Base-by-base conservation (phyloP, 2,888 invertebrate species). In the Gerris lacustris region DNA sequence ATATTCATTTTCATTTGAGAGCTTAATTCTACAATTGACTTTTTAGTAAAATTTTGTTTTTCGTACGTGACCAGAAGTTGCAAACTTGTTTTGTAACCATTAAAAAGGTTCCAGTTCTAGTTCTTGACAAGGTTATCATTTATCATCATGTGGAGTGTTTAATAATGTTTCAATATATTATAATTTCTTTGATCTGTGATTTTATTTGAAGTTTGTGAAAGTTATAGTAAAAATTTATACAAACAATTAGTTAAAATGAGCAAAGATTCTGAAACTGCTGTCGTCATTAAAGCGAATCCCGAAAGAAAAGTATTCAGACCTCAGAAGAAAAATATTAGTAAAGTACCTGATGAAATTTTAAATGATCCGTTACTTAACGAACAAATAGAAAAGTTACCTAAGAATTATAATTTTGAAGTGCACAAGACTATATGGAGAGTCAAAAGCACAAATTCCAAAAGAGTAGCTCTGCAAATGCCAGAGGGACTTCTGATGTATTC, bases 341-440 rank as follows among this genome's bases (percentile, higher is more conserved):
- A 90, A 82, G 89, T 94, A 76, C 94, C 94, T 0, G 87, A 88
- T 74, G 88, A 89, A 76, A 84, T 95, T 68, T 80, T 91, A 43
- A 86, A 92, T 76, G 87, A 94, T 81, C 85, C 87, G 17, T 78
- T 87, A 74, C 79, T 95, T 44, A 88, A 89, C 78, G 83, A 85
- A 78, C 90, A 91, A 0, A 87, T 91, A 72, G 84, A 86, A 77
- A 83, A 84, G 63, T 83, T 99, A 69, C 99, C 99, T 4, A 81
- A 86, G 47, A 99, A 99, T 82, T 99, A 99, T 79, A 97, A 96
- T 80, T 99, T 99, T 81, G 99, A 99, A 86, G 87, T 99, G 75
- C 92, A 92, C 73, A 99, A 99, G 81, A 97, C 97, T 0, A 89
- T 99, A 80, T 98, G 98, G 98, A 88, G 95, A 79, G 94, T 97